Conservation (phyloP, 2,797 vertebrate genomes). For the Enteromius unitaeniatus region DNA sequence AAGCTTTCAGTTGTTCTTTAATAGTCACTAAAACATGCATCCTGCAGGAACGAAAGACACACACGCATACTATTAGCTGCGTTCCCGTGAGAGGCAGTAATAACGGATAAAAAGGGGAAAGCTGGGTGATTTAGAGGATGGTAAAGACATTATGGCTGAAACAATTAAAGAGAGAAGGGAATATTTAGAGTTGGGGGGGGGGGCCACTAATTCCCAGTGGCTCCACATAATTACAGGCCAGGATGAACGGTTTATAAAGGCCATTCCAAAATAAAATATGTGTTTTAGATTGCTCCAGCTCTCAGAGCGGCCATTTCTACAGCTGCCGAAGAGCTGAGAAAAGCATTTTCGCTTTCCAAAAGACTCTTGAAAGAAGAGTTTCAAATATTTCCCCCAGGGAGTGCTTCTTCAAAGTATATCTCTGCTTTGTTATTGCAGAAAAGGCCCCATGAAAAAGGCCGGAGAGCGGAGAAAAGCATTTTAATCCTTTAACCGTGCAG, state of each 20-base stretch:
- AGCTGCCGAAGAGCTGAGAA: slow-evolving; percentile 38
- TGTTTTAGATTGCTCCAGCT: slow-evolving; percentile 64
- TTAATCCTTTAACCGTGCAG: slow-evolving; percentile 74
- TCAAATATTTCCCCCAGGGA: slow-evolving; percentile 75
- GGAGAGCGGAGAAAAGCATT: slow-evolving; percentile 55
- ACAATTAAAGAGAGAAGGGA: slow-evolving; percentile 61
- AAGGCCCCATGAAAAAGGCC: slow-evolving; percentile 54
- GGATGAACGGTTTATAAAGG: slow-evolving; percentile 68
- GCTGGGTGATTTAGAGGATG: slow-evolving; percentile 52
- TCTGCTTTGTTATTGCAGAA: slow-evolving; percentile 74
- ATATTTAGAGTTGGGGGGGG: slow-evolving; percentile 64
- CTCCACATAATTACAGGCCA: slow-evolving; percentile 74
- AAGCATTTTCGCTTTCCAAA: slow-evolving; percentile 63
- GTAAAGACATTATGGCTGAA: slow-evolving; percentile 53
- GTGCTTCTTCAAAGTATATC: slow-evolving; percentile 70
- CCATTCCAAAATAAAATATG: slow-evolving; percentile 69
- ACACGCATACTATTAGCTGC: slow-evolving; percentile 63
- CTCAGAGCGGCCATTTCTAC: slow-evolving; percentile 30
- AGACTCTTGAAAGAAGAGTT: slow-evolving; percentile 65
- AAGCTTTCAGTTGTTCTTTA: slow-evolving; percentile 49
- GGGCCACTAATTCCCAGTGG: slow-evolving; percentile 72
- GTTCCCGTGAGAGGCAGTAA: slow-evolving; percentile 54
- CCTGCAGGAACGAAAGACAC: slow-evolving; percentile 61
- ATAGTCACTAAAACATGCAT: slow-evolving; percentile 56
- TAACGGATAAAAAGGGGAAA: slow-evolving; percentile 58